Base-by-base conservation (phyloP, 2,113 vertebrate species). In the Brachyhypopomus occidentalis region DNA sequence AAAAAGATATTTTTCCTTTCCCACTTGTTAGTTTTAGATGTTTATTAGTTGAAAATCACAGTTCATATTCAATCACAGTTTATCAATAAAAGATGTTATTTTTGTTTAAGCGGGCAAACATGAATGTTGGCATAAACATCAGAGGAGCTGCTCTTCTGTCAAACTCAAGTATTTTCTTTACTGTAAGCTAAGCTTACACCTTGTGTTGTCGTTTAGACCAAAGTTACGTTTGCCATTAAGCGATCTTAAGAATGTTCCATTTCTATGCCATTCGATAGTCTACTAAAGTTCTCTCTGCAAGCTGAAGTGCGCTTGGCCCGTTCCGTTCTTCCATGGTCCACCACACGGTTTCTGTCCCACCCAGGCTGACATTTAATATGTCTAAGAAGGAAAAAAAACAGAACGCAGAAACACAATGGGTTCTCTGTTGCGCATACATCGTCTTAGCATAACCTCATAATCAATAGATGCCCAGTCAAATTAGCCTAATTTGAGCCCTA, bases 221-320 rank as follows among this genome's bases (percentile, higher is more conserved):
- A 94, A 94, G 93, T 94, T 94, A 87, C 88, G 91, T 94, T 93
- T 89, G 90, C 90, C 92, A 91, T 93, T 88, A 89, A 90, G 89
- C 89, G 89, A 89, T 89, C 89, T 89, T 83, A 88, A 89, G 91
- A 93, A 91, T 93, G 91, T 92, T 89, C 90, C 87, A 87, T 86
- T 88, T 79, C 86, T 88, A 87, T 85, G 83, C 72, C 81, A 81
- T 84, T 84, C 83, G 63, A 88, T 81, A 84, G 52, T 63, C 71
- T 45, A 76, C 76, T 82, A 25, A 80, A 78, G 76, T 84, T 83
- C 72, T 67, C 76, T 84, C 22, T 79, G 17, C 19, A 69, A 77
- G 69, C 45, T 85, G 30, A 83, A 38, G 77, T 64, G 72, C 30
- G 58, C 76, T 81, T 78, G 69, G 59, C 79, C 77, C 62, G 75